Evolutionary conservation across 2,888 invertebrate species (phyloP), one percentile per base, ranked within the genome.

Genomic region (Catocala nupta): DNA sequence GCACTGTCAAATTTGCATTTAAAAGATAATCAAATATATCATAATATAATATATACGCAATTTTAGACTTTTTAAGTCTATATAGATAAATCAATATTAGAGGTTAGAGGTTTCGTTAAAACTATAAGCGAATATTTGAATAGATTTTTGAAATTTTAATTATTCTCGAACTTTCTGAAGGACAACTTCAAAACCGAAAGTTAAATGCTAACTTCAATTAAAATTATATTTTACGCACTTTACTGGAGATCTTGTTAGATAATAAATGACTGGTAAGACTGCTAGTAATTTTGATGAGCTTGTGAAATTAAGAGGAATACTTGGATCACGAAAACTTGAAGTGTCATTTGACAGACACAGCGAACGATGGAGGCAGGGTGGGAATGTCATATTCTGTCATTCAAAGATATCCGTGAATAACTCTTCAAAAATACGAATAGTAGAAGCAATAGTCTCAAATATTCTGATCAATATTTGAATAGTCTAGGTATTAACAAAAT

Each of bases 171-270:
- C 63, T 67, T 55, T 48, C 36, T 44, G 44, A 56, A 58, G 45
- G 55, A 55, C 39, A 16, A 49, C 65, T 70, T 48, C 16, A 53
- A 55, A 62, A 48, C 13, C 25, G 43, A 57, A 64, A 62, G 63
- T 65, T 67, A 49, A 63, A 74, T 60, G 60, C 55, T 49, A 59
- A 13, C 49, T 63, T 72, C 64, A 66, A 66, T 72, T 72, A 63
- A 68, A 75, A 75, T 71, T 63, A 68, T 64, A 75, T 64, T 73
- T 68, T 44, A 64, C 59, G 52, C 53, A 59, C 42, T 75, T 67
- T 65, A 43, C 53, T 75, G 55, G 63, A 63, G 58, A 68, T 55
- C 55, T 64, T 65, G 69, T 72, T 64, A 66, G 64, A 63, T 75
- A 65, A 75, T 68, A 65, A 75, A 73, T 71, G 63, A 68, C 50